Percentiles rank a stretch among this genome's conserved stretches.
These are phyloP conservation scores for Nyctibius bracteatus DNA, from an alignment of 2,113 vertebrate genomes.

Conservation along the genomic window DNA sequence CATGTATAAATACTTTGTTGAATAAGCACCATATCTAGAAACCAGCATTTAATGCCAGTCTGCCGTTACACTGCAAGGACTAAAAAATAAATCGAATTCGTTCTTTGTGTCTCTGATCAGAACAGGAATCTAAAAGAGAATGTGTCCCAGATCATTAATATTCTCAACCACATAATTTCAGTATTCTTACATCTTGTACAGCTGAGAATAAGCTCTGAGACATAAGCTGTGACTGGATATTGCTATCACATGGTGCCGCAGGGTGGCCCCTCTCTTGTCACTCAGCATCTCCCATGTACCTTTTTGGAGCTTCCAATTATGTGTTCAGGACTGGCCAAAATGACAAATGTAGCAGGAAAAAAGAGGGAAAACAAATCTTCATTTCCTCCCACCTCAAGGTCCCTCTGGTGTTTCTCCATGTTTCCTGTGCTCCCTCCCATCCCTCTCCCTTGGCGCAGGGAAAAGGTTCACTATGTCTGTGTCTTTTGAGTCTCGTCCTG, in stretches of 20 bases:
- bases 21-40: neutral
- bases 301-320: neutral
- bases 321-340: neutral
- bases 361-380: neutral
- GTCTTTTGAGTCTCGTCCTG: neutral
- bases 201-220: neutral
- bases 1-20: neutral
- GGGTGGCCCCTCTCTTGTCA: neutral
- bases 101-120: neutral
- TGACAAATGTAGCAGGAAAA: neutral
- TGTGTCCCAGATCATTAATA: neutral
- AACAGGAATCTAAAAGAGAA: neutral
- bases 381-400: neutral
- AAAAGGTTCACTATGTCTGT: neutral
- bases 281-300: neutral
- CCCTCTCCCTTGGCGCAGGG: rapidly evolving
- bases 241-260: neutral
- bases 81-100: neutral
- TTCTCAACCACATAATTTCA: neutral
- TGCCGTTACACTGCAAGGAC: neutral
- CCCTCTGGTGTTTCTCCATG: neutral
- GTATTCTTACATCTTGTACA: neutral
- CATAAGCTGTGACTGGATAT: neutral
- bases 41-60: neutral
- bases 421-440: neutral